Base-by-base conservation (phyloP, 2,113 vertebrate species). In the Lanius collurio region DNA sequence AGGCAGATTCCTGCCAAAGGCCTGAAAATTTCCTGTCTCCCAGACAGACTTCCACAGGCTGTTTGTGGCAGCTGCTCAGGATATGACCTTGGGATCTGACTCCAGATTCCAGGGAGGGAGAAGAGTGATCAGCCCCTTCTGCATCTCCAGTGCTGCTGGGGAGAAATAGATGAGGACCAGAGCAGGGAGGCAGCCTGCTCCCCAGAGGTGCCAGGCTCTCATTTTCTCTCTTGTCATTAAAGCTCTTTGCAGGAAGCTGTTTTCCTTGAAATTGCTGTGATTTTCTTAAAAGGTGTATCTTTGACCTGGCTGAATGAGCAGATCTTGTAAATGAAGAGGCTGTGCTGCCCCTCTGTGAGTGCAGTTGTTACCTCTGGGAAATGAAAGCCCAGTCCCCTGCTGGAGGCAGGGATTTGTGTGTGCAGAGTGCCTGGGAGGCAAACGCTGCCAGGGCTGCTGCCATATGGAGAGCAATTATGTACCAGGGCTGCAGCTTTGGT, bases 381-480 rank as follows among this genome's bases (percentile, higher is more conserved):
- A 39, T 77, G 63, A 49, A 33, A 85, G 87, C 31, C 9, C 4
- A 5, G 37, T 49, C 19, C 91, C 93, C 81, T 74, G 91, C 84
- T 93, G 93, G 4, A 85, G 64, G 57, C 49, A 77, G 76, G 74
- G 64, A 47, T 57, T 95, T 80, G 83, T 96, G 92, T 81, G 15
- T 94, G 88, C 71, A 46, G 11, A 59, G 85, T 55, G 68, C 92
- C 92, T 44, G 21, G 30, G 84, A 95, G 87, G 94, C 75, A 91
- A 80, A 80, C 6, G 21, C 85, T 95, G 95, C 81, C 95, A 89
- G 88, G 80, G 70, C 89, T 89, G 89, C 77, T 95, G 94, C 92
- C 95, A 64, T 52, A 74, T 83, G 95, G 93, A 75, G 37, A 81
- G 80, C 90, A 84, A 18, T 47, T 81, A 13, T 41, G 49, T 47